Evolutionary conservation across 2,113 vertebrate species (phyloP).

Genomic region (Prunella himalayana): DNA sequence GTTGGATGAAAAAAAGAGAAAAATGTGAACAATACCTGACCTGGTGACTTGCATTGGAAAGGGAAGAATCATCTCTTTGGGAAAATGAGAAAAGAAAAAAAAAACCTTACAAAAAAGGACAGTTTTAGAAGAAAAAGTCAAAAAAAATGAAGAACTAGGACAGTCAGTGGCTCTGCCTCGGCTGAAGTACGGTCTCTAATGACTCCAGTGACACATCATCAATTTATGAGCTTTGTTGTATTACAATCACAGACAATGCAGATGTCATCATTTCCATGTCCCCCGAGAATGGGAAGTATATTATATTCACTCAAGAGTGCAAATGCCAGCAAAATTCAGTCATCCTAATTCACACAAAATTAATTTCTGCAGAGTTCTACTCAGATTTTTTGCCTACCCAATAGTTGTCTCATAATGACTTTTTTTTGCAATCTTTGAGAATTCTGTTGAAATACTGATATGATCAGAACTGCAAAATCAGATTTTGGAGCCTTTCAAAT

Average conservation of each 20-base stretch:
- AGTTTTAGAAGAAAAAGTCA: neutral
- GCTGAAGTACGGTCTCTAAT: neutral
- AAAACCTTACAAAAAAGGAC: accelerated
- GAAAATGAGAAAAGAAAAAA: neutral
- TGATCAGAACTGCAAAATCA: neutral
- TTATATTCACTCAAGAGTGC: neutral
- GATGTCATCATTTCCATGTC: neutral
- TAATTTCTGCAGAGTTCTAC: neutral
- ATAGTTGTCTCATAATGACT: neutral
- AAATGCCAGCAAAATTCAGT: neutral
- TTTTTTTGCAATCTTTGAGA: neutral
- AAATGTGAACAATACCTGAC: neutral
- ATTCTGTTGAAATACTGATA: neutral
- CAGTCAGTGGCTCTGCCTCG: neutral
- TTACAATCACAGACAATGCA: neutral
- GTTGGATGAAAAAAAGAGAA: neutral
- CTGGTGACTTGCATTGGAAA: neutral
- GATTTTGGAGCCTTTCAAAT: neutral
- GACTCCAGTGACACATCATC: neutral
- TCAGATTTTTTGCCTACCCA: neutral
- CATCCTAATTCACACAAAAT: neutral
- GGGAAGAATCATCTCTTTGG: neutral
- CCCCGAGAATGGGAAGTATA: neutral
- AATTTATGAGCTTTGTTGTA: neutral
- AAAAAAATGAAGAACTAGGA: neutral